Conservation (phyloP, 2,797 vertebrate species). For the Ptychobarbus kaznakovi region DNA sequence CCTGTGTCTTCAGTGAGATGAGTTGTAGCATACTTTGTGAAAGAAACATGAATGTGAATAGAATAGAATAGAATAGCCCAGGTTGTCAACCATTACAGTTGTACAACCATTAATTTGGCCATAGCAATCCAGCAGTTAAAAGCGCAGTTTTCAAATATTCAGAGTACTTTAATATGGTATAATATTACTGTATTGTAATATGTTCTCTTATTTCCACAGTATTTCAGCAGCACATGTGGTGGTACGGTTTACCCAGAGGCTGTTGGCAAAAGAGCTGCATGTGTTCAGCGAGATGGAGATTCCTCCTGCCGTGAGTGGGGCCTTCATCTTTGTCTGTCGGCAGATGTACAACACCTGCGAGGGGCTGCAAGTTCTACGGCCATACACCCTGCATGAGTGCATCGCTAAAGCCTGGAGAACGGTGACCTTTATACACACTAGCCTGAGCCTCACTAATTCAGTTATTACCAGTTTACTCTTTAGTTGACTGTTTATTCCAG, state of each 20-base stretch:
- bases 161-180: background rate
- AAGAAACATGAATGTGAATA: background rate
- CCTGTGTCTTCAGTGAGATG: constrained; percentile 28
- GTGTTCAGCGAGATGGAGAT: constrained; percentile 72
- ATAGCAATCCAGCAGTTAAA: background rate
- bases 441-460: background rate
- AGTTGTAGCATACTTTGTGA: constrained; percentile 1
- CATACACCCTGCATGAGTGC: constrained; percentile 85
- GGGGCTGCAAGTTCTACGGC: constrained; percentile 85
- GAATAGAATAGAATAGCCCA: background rate
- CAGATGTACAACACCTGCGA: constrained; percentile 94
- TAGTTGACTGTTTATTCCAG: background rate
- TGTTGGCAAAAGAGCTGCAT: constrained; percentile 83
- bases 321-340: constrained; percentile 91
- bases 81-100: background rate
- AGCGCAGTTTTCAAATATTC: background rate
- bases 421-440: constrained; percentile 73
- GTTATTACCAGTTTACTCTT: background rate
- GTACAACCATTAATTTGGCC: background rate
- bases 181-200: background rate
- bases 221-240: constrained; percentile 83
- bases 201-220: constrained; percentile 71
- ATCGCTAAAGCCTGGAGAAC: constrained; percentile 88
- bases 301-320: constrained; percentile 82
- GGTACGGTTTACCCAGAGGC: constrained; percentile 88